Base-by-base conservation (phyloP, 1,140 invertebrate genomes). In the Galleria mellonella region DNA sequence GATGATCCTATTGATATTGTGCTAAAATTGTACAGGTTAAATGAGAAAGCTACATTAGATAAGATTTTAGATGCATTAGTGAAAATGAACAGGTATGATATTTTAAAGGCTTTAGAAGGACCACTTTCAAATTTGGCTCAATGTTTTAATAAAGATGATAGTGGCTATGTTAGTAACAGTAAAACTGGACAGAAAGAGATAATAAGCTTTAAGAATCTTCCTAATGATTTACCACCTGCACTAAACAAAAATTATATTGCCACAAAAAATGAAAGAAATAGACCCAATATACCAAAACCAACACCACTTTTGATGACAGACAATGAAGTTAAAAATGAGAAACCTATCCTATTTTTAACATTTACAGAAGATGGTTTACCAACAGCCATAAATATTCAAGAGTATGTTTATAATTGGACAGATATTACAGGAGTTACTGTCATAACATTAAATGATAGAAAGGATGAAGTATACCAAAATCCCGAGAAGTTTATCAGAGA, bases 401-500 rank as follows among this genome's bases (percentile, higher is more conserved):
- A 77, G 17, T 73, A 71, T 69, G 66, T 83, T 23, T 54, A 59
- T 32, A 75, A 70, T 47, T 83, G 79, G 75, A 51, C 47, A 32
- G 69, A 82, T 37, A 44, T 66, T 10, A 38, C 54, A 11, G 53
- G 47, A 45, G 74, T 87, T 0, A 67, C 55, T 55, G 66, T 86
- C 9, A 63, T 87, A 15, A 83, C 75, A 44, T 64, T 87, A 0
- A 81, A 72, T 53, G 66, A 72, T 32, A 79, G 55, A 62, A 81
- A 68, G 40, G 72, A 76, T 29, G 74, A 77, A 36, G 74, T 86
- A 17, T 78, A 74, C 49, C 73, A 78, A 51, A 87, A 86, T 57
- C 83, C 83, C 32, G 83, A 87, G 43, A 81, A 75, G 17, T 82
- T 72, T 51, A 87, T 87, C 12, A 72, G 83, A 41, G 76, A 86